Base-by-base conservation (phyloP, 2,797 vertebrate genomes). In the Lepus townsendii region DNA sequence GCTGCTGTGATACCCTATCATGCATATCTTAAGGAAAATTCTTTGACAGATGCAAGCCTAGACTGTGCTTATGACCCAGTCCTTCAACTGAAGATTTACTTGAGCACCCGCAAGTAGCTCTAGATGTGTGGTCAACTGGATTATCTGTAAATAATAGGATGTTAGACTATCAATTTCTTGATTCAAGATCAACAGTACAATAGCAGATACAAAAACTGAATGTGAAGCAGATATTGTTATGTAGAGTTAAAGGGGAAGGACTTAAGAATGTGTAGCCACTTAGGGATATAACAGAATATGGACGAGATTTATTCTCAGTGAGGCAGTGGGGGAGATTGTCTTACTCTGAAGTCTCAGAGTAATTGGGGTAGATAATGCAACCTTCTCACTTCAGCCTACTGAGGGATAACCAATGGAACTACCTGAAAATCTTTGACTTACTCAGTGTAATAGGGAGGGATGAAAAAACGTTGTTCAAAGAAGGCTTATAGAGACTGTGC, bases 171-270 rank as follows among this genome's bases (percentile, higher is more conserved):
- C 8, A 85, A 7, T 79, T 93, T 85, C 13, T 5, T 83, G 20
- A 65, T 38, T 86, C 9, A 32, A 50, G 14, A 66, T 75, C 17
- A 54, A 8, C 32, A 87, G 24, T 26, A 76, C 2, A 73, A 42
- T 32, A 66, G 63, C 71, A 69, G 24, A 57, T 57, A 57, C 50
- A 11, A 54, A 62, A 83, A 88, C 14, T 68, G 11, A 66, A 60
- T 42, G 12, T 2, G 10, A 68, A 30, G 12, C 24, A 57, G n/a
- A 66, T 1, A 13, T 32, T 83, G 79, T 90, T 12, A 47, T 76
- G 50, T 13, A n/a, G n/a, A 92, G 50, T 68, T 78, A 66, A 91
- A 89, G 85, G 22, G 7, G 65, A 92, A 85, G 38, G 26, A 2
- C 26, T 75, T 83, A 62, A 88, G 66, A 90, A 72, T 27, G 7